These are phyloP conservation scores for zebrafish (Danio rerio) DNA, from an alignment of 2,113 vertebrate genomes.

Conservation along the genomic window DNA sequence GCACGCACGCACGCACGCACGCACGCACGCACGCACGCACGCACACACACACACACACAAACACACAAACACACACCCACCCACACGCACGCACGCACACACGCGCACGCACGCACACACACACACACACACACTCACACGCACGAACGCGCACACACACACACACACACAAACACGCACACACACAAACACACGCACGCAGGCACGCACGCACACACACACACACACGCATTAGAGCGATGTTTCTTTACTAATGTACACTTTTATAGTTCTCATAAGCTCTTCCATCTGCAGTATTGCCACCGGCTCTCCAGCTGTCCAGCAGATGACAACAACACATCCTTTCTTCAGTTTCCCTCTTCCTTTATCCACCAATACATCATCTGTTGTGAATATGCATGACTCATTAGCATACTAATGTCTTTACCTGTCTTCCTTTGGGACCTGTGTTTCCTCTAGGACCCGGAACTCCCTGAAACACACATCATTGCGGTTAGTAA, in stretches of 20 bases:
- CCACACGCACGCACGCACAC: too few relatives aligned
- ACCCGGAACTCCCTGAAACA: slow-evolving; percentile 85
- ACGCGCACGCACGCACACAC: too few relatives aligned
- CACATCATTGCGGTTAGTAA: not conserved
- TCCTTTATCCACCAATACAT: not conserved
- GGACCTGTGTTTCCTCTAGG: slow-evolving; percentile 85
- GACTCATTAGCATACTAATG: not conserved
- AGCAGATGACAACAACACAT: not conserved
- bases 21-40: too few relatives aligned
- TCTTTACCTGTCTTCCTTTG: slow-evolving; percentile 89
- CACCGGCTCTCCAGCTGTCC: not conserved
- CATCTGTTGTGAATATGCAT: not conserved
- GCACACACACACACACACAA: not conserved
- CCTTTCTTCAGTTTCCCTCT: not conserved
- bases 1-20: too few relatives aligned
- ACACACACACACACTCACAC: too few relatives aligned
- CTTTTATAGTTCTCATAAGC: not conserved
- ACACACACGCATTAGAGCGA: not conserved
- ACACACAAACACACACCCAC: too few relatives aligned
- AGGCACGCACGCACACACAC: not conserved
- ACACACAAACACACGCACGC: too few relatives aligned
- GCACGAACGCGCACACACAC: too few relatives aligned
- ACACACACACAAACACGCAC: too few relatives aligned
- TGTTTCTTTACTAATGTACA: not conserved
- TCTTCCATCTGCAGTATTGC: not conserved